Base-by-base conservation (phyloP, 2,888 invertebrate genomes). In the Nomada ferruginata region DNA sequence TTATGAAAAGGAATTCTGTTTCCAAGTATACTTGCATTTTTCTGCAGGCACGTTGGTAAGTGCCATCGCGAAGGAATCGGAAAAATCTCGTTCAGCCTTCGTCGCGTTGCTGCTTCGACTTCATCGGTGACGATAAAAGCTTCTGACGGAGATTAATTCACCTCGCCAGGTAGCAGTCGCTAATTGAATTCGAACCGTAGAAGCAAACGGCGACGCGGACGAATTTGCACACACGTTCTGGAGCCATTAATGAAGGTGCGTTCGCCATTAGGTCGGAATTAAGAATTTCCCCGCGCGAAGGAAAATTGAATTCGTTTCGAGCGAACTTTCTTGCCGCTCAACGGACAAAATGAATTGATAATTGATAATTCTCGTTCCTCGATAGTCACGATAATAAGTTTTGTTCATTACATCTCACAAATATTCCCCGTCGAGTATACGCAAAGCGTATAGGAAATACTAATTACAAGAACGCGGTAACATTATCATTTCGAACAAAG, bases 151-250 rank as follows among this genome's bases (percentile, higher is more conserved):
- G 63, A 53, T 52, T 53, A 53, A 63, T 63, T 72, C 20, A 26
- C 42, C 9, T 10, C 36, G n/a, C 23, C 29, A 36, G 53, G 23
- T 42, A 42, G 42, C 42, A 20, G 63, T 26, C 44, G 53, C 26
- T 63, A 64, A 72, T 72, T 72, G 64, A 72, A 64, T 72, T 72
- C 53, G 20, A 72, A 53, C 53, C 44, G 72, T n/a, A n/a, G 42
- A 44, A 26, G 44, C 23, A 64, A 72, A 64, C 20, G 53, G 60
- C 63, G 52, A 42, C 20, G 59, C 36, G 53, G 42, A 26, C 44
- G 13, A 44, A 26, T 72, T 64, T 53, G 72, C 64, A 64, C 15
- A 29, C 72, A n/a, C 26, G 72, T 64, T 42, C 63, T 15, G 63
- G 15, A 13, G 42, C 53, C 61, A 63, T 63, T 72, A 53, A 61